phyloP scores from a whole-genome alignment of 2,888 invertebrate genomes.

The Limnephilus marmoratus region DNA sequence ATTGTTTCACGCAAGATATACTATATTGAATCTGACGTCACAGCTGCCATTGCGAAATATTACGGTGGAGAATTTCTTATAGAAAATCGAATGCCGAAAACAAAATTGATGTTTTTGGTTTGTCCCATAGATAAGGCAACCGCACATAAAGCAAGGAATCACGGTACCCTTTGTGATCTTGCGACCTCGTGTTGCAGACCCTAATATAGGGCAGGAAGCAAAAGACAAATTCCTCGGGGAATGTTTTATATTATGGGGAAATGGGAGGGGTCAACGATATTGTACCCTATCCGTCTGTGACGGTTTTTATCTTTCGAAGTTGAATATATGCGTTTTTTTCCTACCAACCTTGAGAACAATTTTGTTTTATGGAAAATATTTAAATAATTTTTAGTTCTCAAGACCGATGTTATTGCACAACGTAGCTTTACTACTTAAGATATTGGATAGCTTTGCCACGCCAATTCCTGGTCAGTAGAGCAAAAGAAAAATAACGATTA shows the following conservation, averaged over 20 bases:
- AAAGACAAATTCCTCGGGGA: constrained; percentile 9
- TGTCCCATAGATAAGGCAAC: not conserved
- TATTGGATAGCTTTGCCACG: too few relatives aligned
- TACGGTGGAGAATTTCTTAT: not conserved
- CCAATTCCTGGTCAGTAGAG: too few relatives aligned
- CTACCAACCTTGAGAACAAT: not conserved
- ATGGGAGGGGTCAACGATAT: not conserved
- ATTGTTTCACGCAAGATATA: not conserved
- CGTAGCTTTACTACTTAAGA: too few relatives aligned
- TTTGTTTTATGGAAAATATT: too few relatives aligned
- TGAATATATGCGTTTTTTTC: not conserved
- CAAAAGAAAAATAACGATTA: too few relatives aligned
- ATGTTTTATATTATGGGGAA: constrained; percentile 20
- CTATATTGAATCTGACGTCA: not conserved
- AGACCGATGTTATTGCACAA: too few relatives aligned
- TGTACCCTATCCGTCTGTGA: not conserved
- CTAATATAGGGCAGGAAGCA: constrained; percentile 4
- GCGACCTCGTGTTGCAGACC: not conserved
- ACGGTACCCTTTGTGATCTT: not conserved
- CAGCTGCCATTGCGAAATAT: not conserved
- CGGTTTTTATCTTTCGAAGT: not conserved
- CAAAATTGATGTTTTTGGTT: not conserved
- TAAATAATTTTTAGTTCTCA: too few relatives aligned
- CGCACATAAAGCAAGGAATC: not conserved
- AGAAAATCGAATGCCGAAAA: not conserved